Percentiles rank a stretch among this genome's conserved stretches.
Evolutionary conservation across 2,888 invertebrate genomes (phyloP).

Genomic region (Biston betularia): DNA sequence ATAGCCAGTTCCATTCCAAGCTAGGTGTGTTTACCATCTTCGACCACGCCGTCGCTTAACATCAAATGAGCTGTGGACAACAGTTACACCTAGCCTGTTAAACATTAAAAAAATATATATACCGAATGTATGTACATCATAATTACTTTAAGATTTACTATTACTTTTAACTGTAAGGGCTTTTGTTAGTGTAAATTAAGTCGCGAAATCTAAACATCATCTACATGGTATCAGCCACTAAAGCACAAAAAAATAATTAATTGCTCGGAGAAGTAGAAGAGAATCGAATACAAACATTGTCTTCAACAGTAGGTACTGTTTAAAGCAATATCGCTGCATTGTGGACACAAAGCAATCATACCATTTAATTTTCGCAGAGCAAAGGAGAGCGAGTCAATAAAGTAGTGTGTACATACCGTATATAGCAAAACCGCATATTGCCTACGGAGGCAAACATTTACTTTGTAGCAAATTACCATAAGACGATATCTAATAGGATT

Average conservation of each 20-base stretch:
- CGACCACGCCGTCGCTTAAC: too few species aligned
- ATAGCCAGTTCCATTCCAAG: too few species aligned
- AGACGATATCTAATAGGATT: slow-evolving; percentile 51
- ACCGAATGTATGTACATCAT: too few species aligned
- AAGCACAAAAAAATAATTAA: slow-evolving; percentile 8
- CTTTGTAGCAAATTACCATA: slow-evolving; percentile 28
- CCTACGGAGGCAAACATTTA: slow-evolving; percentile 31
- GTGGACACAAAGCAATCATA: slow-evolving; percentile 22
- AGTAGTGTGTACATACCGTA: slow-evolving; percentile 12
- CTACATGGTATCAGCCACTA: not conserved
- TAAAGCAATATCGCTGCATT: slow-evolving; percentile 23
- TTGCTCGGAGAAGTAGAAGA: not conserved
- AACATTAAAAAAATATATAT: too few species aligned
- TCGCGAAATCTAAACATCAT: not conserved
- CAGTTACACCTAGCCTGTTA: too few species aligned
- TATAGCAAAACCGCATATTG: slow-evolving; percentile 31
- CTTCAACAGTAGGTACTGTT: not conserved
- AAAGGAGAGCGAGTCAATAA: slow-evolving; percentile 24
- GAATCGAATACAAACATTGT: slow-evolving; percentile 6
- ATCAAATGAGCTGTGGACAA: too few species aligned
- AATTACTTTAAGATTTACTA: too few species aligned
- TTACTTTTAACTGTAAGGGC: not conserved
- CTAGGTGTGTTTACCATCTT: too few species aligned
- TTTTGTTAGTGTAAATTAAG: not conserved
- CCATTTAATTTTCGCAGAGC: slow-evolving; percentile 25